These are phyloP conservation scores for Aythya fuligula DNA, from an alignment of 2,797 vertebrate genomes.

Conservation along the genomic window DNA sequence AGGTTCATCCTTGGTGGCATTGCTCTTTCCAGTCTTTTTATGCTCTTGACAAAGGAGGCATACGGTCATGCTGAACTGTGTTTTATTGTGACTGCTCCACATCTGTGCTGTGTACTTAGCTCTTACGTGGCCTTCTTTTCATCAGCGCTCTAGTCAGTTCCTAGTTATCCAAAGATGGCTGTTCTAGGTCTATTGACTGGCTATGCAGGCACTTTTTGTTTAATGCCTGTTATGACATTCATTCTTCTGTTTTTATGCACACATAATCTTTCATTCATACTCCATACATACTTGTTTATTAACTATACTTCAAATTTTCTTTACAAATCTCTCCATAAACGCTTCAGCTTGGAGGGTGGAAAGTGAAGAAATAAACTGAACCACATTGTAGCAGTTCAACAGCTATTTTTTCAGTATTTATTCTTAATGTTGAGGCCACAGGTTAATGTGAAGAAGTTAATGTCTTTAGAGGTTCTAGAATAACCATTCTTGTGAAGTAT, in stretches of 20 bases:
- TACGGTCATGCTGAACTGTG: neutral
- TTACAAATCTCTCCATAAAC: neutral
- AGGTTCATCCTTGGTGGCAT: neutral
- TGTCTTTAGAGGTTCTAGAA: neutral
- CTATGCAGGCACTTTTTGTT: rapidly evolving
- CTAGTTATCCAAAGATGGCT: neutral
- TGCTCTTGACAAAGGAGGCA: neutral
- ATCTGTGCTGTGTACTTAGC: neutral
- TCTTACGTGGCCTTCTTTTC: neutral
- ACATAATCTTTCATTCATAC: neutral
- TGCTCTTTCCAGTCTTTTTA: neutral
- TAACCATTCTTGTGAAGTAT: neutral
- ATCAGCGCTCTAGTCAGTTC: neutral
- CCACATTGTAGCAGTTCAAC: neutral
- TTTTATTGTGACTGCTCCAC: neutral
- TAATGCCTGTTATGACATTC: neutral
- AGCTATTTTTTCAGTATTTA: neutral
- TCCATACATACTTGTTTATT: neutral
- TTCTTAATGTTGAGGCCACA: neutral
- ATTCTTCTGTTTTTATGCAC: neutral
- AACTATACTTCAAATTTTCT: neutral
- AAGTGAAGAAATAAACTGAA: neutral
- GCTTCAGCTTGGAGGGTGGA: neutral
- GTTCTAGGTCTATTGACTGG: neutral
- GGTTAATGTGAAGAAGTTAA: neutral